A percentile compares a stretch with the other conserved stretches of the same genome.
These are phyloP conservation scores for Solen grandis DNA, from an alignment of 1,140 invertebrate species.

Conservation along the genomic window DNA sequence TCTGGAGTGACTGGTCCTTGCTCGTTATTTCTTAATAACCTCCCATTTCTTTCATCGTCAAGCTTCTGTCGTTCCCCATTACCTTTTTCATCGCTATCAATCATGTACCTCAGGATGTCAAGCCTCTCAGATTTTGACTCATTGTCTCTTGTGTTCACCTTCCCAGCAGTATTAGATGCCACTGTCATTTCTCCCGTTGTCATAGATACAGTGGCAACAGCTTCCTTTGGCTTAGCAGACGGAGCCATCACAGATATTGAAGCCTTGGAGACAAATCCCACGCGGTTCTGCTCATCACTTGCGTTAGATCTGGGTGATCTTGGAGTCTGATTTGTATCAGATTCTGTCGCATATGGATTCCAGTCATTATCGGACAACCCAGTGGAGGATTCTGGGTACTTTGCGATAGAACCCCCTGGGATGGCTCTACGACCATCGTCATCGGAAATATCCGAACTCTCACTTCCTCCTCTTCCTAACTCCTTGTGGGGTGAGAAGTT, in stretches of 20 bases:
- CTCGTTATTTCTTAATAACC: background rate
- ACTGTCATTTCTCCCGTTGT: constrained; percentile 46
- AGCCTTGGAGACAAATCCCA: constrained; percentile 44
- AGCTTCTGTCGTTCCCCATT: background rate
- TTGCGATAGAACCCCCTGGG: constrained; percentile 56
- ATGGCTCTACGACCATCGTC: constrained; percentile 30
- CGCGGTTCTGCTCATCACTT: constrained; percentile 38
- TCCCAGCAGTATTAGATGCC: background rate
- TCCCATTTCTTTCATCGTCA: background rate
- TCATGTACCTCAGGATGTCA: constrained; percentile 43
- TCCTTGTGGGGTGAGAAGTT: constrained; percentile 58
- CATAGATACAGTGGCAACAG: constrained; percentile 34
- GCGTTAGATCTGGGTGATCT: constrained; percentile 48
- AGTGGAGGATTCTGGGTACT: constrained; percentile 64
- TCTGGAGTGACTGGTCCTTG: no score
- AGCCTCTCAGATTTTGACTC: constrained; percentile 14
- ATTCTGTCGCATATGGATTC: constrained; percentile 68
- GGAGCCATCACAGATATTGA: constrained; percentile 29
- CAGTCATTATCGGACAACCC: constrained; percentile 68
- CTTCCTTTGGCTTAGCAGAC: constrained; percentile 11
- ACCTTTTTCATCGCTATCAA: constrained; percentile 25
- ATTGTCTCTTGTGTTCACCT: background rate
- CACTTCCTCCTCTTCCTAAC: constrained; percentile 58
- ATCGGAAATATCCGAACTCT: constrained; percentile 61
- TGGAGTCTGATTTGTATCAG: constrained; percentile 61